Conservation (phyloP, 2,113 vertebrate genomes). For the Capreolus pygargus region DNA sequence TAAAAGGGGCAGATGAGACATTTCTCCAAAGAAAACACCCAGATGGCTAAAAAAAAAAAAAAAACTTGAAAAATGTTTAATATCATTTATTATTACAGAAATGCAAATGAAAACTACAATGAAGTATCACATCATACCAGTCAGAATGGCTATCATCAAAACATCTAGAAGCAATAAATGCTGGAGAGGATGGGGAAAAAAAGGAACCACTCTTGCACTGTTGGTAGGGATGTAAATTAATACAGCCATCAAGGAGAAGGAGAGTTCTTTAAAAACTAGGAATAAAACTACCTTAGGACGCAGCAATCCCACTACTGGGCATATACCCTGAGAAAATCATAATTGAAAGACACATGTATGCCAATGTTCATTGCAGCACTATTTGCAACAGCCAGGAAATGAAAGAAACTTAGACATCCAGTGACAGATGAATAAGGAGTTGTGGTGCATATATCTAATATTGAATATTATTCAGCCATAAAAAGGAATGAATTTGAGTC, state of each 20-base stretch:
- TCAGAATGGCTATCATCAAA: neutral
- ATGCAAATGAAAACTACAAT: neutral
- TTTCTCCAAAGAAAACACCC: neutral
- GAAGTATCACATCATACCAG: neutral
- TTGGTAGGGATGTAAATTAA: neutral
- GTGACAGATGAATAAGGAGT: neutral
- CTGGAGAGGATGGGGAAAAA: neutral
- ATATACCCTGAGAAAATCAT: neutral
- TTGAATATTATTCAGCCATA: neutral
- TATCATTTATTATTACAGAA: neutral
- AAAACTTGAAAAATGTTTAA: neutral
- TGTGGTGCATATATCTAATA: neutral
- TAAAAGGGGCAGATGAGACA: neutral
- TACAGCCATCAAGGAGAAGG: neutral
- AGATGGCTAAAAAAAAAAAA: neutral
- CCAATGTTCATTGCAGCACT: neutral
- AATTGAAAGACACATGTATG: neutral
- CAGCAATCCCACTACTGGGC: neutral
- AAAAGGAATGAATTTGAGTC: neutral
- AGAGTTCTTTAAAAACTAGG: neutral
- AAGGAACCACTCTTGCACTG: neutral
- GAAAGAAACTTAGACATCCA: neutral
- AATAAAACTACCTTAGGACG: neutral
- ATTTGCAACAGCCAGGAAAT: neutral
- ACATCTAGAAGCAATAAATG: neutral